These are phyloP conservation scores for Sebastes diaconus DNA, from an alignment of 2,797 vertebrate species.

Conservation along the genomic window DNA sequence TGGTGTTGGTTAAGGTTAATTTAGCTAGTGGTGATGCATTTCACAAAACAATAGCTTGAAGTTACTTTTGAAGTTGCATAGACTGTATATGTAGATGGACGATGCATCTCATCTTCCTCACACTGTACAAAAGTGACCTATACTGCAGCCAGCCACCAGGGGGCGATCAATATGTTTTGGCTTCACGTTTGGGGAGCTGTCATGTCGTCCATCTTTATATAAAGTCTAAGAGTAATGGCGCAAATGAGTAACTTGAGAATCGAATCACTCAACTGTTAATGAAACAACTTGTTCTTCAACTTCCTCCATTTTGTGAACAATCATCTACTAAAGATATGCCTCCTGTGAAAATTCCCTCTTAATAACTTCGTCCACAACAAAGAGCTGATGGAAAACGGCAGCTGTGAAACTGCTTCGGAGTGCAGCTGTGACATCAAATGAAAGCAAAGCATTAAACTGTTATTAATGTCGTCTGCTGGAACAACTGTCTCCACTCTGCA, in stretches of 20 bases:
- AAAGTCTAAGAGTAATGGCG: not conserved
- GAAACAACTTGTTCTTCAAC: not conserved
- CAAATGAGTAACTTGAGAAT: not conserved
- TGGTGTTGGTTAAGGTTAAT: not conserved
- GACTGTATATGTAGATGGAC: too few species aligned
- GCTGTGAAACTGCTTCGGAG: slow-evolving; percentile 13
- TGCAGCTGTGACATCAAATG: slow-evolving; percentile 20
- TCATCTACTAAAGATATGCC: not conserved
- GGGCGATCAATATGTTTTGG: too few species aligned
- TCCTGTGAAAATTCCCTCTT: not conserved
- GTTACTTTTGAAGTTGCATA: not conserved
- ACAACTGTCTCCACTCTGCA: not conserved
- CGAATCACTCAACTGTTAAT: not conserved
- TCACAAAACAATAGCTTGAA: not conserved
- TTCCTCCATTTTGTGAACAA: not conserved
- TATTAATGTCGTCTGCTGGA: slow-evolving; percentile 8
- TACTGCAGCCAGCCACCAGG: too few species aligned
- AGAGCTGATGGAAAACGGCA: slow-evolving; percentile 26
- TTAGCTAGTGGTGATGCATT: not conserved
- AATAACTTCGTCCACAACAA: not conserved
- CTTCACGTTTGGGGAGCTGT: too few species aligned
- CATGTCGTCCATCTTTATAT: too few species aligned
- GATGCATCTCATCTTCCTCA: too few species aligned
- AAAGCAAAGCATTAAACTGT: slow-evolving; percentile 29
- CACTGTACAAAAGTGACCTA: too few species aligned